Percentiles rank a stretch among this genome's conserved stretches.
These are phyloP conservation scores for Dunckerocampus dactyliophorus DNA, from an alignment of 2,113 vertebrate genomes.

Conservation along the genomic window DNA sequence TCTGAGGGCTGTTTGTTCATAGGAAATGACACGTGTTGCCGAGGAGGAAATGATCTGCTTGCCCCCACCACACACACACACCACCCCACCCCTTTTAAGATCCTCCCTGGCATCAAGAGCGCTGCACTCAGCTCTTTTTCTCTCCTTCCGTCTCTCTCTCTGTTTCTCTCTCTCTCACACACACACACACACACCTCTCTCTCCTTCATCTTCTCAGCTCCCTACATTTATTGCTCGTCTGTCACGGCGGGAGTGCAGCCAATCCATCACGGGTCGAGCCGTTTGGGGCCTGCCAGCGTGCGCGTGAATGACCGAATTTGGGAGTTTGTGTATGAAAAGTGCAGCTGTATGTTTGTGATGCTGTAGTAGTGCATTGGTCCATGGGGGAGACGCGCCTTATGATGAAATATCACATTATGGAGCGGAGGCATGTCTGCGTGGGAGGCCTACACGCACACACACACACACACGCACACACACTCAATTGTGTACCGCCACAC, in stretches of 20 bases:
- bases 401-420: constrained; percentile 59
- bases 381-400: constrained; percentile 23
- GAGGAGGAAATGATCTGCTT: constrained; percentile 68
- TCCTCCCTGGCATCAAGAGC: constrained; percentile 62
- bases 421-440: constrained; percentile 36
- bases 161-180: constrained; percentile 7
- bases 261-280: constrained; percentile 75
- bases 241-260: constrained; percentile 75
- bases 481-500: constrained; percentile 5
- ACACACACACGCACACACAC: background rate
- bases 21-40: constrained; percentile 64
- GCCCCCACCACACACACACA: constrained; percentile 8
- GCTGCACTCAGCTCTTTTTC: constrained; percentile 62
- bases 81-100: constrained; percentile 40
- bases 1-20: constrained; percentile 65
- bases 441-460: background rate
- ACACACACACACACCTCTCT: constrained; percentile 28
- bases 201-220: constrained; percentile 72
- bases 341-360: constrained; percentile 29
- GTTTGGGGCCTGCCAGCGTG: constrained; percentile 27
- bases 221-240: constrained; percentile 73
- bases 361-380: constrained; percentile 36
- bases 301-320: constrained; percentile 17
- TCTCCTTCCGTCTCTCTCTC: constrained; percentile 13
- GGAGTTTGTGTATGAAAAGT: constrained; percentile 34